Base-by-base conservation (phyloP, 2,113 vertebrate species). In the Chaetops frenatus region DNA sequence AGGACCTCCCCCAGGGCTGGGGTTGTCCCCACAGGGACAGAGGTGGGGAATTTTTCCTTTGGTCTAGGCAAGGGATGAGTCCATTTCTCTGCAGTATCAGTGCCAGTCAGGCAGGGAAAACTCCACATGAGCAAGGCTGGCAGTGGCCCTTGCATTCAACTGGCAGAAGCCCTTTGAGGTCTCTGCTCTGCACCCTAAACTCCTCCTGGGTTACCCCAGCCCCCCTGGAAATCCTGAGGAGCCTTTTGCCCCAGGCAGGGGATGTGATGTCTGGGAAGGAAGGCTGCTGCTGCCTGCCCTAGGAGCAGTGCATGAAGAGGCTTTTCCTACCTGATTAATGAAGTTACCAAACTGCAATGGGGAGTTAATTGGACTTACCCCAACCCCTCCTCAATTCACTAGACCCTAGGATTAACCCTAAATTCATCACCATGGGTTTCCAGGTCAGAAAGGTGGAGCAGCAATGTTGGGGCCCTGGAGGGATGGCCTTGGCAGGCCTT, bases 281-380 rank as follows among this genome's bases (percentile, higher is more conserved):
- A 12, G 6, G 47, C 73, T 89, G 95, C 53, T 57, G 38, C 13
- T 6, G 13, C 51, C n/a, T 38, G 45, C 48, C 71, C 50, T 50
- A 50, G 58, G 50, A 57, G 71, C 3, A 1, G 51, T 0, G 12
- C n/a, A 31, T 24, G 13, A 36, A 77, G 29, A 48, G 51, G 11
- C 10, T 71, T 86, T 28, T 77, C 79, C 28, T 58, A 23, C 71
- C 81, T 81, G 56, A 81, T 94, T 74, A 94, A 94, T 95, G 94
- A 91, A 92, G 91, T 74, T 54, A 66, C 35, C 72, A 92, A 90
- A 86, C 91, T 54, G 50, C 86, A 80, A 28, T 25, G 27, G 29
- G 60, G 54, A 81, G n/a, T 58, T 64, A 58, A 61, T 40, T 80
- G 54, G 89, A 71, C 8, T 80, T 65, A 28, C 27, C 36, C 24